Evolutionary conservation across 2,888 invertebrate species (phyloP).

Genomic region (Diaprepes abbreviatus): DNA sequence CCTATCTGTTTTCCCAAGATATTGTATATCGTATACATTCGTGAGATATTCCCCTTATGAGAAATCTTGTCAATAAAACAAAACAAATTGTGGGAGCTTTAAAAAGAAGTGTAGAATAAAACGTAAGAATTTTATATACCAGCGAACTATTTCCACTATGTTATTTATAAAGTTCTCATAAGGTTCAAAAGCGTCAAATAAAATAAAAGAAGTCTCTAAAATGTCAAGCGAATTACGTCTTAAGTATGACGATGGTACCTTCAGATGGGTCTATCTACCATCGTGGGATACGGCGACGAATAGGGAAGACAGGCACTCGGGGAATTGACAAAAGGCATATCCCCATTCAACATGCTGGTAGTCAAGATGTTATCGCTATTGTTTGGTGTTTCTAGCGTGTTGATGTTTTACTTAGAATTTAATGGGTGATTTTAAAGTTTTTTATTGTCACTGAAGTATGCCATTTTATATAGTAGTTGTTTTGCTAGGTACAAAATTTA

Average conservation of each 20-base stretch:
- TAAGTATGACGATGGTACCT: constrained; percentile 44
- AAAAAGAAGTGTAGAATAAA: too few species aligned
- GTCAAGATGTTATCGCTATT: constrained; percentile 58
- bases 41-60: too few species aligned
- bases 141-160: not conserved
- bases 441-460: not conserved
- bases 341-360: constrained; percentile 56
- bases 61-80: too few species aligned
- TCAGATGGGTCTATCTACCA: constrained; percentile 44
- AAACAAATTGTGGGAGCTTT: too few species aligned
- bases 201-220: constrained; percentile 36
- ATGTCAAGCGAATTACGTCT: constrained; percentile 40
- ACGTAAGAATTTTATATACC: too few species aligned
- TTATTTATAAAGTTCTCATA: not conserved
- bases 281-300: constrained; percentile 44
- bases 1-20: too few species aligned
- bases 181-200: constrained; percentile 31
- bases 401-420: constrained; percentile 37
- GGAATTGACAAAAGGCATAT: constrained; percentile 29
- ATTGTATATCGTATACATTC: too few species aligned
- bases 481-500: too few species aligned
- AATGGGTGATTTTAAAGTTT: constrained; percentile 18
- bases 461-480: too few species aligned
- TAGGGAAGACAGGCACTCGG: constrained; percentile 38
- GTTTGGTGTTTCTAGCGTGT: constrained; percentile 41